Percentiles rank a stretch among this genome's conserved stretches.
phyloP scores from a whole-genome alignment of 2,797 vertebrate species.

The Philypnodon macrostomus region DNA sequence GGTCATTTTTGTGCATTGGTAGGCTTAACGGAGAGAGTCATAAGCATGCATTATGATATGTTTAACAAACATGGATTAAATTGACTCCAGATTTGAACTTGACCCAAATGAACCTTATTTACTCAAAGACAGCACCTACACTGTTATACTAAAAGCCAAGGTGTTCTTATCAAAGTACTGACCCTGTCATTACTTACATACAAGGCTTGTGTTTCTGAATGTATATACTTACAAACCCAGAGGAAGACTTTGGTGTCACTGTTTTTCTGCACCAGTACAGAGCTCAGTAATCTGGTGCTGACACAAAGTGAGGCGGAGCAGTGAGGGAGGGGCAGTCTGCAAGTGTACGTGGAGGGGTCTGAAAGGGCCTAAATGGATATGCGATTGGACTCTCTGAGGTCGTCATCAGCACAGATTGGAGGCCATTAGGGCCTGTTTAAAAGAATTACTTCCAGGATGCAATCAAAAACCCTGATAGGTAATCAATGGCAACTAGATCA shows the following conservation, averaged over 20 bases:
- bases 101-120: no score
- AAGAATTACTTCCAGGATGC: constrained; percentile 81
- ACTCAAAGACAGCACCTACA: no score
- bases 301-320: constrained; percentile 35
- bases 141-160: no score
- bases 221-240: constrained; percentile 4
- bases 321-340: constrained; percentile 46
- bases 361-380: constrained; percentile 77
- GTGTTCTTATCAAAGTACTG: no score
- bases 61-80: no score
- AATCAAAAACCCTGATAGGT: constrained; percentile 81
- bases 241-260: constrained; percentile 24
- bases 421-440: constrained; percentile 81
- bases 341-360: constrained; percentile 67
- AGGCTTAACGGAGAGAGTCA: no score
- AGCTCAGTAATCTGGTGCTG: constrained; percentile 26
- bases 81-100: no score
- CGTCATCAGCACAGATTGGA: constrained; percentile 76
- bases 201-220: no score
- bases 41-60: no score
- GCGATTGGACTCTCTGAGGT: constrained; percentile 73
- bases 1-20: no score
- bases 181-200: not conserved
- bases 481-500: constrained; percentile 81
- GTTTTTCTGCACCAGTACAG: constrained; percentile 15